Evolutionary conservation across 2,888 invertebrate genomes (phyloP).

Genomic region (Helicoverpa assulta): DNA sequence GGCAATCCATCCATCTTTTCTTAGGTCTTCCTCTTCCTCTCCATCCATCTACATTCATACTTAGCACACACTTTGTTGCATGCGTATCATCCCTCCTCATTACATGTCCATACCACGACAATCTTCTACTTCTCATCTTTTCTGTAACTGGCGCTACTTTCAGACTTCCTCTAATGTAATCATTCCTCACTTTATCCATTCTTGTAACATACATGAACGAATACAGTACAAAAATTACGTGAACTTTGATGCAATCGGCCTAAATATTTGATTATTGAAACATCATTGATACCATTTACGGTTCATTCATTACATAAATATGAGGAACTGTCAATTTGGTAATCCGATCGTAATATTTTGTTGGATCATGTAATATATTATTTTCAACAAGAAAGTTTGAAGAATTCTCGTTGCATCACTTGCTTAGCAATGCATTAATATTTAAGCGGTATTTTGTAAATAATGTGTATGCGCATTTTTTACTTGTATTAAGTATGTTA

Average conservation of each 20-base stretch:
- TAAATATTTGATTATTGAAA: conserved; percentile 27
- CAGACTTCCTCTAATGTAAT: no score
- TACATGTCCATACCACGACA: no score
- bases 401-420: conserved; percentile 38
- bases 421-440: conserved; percentile 5
- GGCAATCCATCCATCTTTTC: no score
- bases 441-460: conserved; percentile 22
- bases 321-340: conserved; percentile 30
- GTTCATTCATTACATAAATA: conserved; percentile 44
- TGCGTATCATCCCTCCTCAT: no score
- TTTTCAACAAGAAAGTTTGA: conserved; percentile 50
- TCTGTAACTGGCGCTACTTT: no score
- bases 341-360: conserved; percentile 29
- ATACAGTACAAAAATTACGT: background rate
- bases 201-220: no score
- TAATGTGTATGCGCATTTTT: background rate
- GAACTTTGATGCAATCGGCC: background rate
- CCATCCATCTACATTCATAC: no score
- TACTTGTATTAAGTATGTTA: conserved; percentile 19
- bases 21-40: no score
- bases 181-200: no score
- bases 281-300: conserved; percentile 21
- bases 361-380: conserved; percentile 32
- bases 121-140: no score
- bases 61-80: no score